Base-by-base conservation (phyloP, 2,888 invertebrate genomes). In the Ligdia adustata region DNA sequence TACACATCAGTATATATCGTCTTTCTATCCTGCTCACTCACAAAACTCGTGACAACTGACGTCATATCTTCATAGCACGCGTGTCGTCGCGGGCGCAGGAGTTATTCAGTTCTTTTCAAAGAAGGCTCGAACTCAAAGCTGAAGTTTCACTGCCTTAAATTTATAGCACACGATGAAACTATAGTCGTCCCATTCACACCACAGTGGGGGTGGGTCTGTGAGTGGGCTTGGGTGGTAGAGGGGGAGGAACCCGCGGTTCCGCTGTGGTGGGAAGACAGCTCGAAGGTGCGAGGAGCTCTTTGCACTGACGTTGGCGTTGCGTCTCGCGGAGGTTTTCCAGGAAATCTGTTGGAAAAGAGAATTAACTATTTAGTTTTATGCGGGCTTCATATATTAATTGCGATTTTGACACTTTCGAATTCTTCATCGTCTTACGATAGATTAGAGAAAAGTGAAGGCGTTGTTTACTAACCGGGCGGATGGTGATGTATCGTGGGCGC, bases 301-400 rank as follows among this genome's bases (percentile, higher is more conserved):
- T 57, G 47, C 68, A 12, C 6, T 42, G 72, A 22, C 79, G 60
- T 40, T 72, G 72, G 1, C 85, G 75, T 35, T 86, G 88, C 1
- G 82, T 84, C 50, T 85, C 86, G 32, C 87, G 83, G 13, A 89
- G 85, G 55, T 84, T 86, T 45, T 86, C 83, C 0, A 87, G 69
- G 69, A 88, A 89, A 60, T 87, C 89, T 87, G 78, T 0, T 13
- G 42, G 37, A 4, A 37, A 14, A 14, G 11, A 32, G 24, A 33
- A 9, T n/a, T n/a, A n/a, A n/a, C n/a, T n/a, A n/a, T n/a, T n/a
- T n/a, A n/a, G n/a, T n/a, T n/a, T n/a, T n/a, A 22, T 22, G 7
- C 2, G n/a, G 7, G 7, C 3, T 22, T 6, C 3, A 7, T 22
- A 16, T 4, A 16, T 16, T 16, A 16, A 16, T 16, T 16, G 5